Evolutionary conservation across 2,888 invertebrate species (phyloP).

Genomic region (Cotesia congregata): DNA sequence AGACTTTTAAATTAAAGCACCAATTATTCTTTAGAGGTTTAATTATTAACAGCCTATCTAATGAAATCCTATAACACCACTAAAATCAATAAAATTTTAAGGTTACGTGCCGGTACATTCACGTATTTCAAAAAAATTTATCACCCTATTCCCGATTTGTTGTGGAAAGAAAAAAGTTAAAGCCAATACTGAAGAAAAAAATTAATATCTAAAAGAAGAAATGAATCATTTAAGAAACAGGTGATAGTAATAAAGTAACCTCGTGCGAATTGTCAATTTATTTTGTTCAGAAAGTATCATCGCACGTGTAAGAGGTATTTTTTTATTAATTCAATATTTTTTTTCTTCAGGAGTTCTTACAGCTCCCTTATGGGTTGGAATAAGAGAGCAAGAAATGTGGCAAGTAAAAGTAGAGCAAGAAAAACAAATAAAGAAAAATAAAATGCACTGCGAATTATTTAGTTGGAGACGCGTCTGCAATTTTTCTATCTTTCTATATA

Average conservation of each 20-base stretch:
- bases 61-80: too few species aligned
- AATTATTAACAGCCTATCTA: too few species aligned
- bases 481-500: conserved; percentile 19
- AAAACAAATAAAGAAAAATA: background rate
- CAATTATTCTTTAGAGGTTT: too few species aligned
- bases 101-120: too few species aligned
- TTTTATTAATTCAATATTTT: background rate
- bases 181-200: background rate
- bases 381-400: background rate
- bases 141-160: background rate
- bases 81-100: too few species aligned
- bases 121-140: too few species aligned
- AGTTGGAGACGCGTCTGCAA: conserved; percentile 16
- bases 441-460: conserved; percentile 9
- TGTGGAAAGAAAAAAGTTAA: background rate
- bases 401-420: background rate
- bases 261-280: background rate
- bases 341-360: background rate
- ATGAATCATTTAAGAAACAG: background rate
- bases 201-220: background rate
- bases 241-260: background rate
- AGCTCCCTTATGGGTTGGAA: background rate
- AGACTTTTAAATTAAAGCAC: too few species aligned
- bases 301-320: background rate
- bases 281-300: background rate